These are phyloP conservation scores for Zaprionus inermis DNA, from an alignment of 1,140 invertebrate genomes.

Conservation along the genomic window DNA sequence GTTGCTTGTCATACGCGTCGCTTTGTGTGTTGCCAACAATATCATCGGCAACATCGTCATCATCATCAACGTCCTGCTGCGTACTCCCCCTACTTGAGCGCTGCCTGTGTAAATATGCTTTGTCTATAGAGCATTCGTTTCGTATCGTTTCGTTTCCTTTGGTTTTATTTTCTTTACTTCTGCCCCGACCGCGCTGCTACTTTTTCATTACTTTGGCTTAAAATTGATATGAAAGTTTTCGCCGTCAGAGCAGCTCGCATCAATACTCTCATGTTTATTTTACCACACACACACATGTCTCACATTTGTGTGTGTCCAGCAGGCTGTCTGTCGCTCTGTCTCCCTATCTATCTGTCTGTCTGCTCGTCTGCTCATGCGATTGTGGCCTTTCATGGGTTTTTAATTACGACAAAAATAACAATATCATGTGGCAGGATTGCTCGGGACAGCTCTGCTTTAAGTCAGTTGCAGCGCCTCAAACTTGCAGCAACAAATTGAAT, in stretches of 20 bases:
- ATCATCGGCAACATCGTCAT: slow-evolving; percentile 54
- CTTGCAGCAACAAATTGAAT: slow-evolving; percentile 34
- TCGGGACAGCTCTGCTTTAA: slow-evolving; percentile 9
- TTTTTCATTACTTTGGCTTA: slow-evolving; percentile 83
- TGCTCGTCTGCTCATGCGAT: slow-evolving; percentile 61
- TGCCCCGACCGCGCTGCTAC: slow-evolving; percentile 49
- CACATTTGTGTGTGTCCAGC: slow-evolving; percentile 1
- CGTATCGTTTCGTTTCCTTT: slow-evolving; percentile 50
- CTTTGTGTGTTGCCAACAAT: slow-evolving; percentile 70
- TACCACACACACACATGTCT: slow-evolving; percentile 51
- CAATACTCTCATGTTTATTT: slow-evolving; percentile 76
- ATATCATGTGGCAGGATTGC: slow-evolving; percentile 54
- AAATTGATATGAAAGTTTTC: slow-evolving; percentile 82
- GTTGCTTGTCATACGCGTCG: slow-evolving; percentile 68
- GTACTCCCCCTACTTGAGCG: slow-evolving; percentile 42
- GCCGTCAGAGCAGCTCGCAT: slow-evolving; percentile 55
- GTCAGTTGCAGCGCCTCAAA: slow-evolving; percentile 15
- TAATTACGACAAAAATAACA: slow-evolving; percentile 80
- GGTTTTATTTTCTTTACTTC: slow-evolving; percentile 35
- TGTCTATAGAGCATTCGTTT: slow-evolving; percentile 70
- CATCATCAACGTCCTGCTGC: slow-evolving; percentile 12
- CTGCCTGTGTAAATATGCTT: slow-evolving; percentile 74
- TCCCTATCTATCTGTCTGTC: too few relatives aligned
- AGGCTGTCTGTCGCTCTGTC: not conserved
- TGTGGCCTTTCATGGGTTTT: slow-evolving; percentile 78